Percentiles rank a stretch among this genome's conserved stretches.
These are phyloP conservation scores for Acrocephalus kingi DNA, from an alignment of 2,113 vertebrate genomes.

Conservation along the genomic window DNA sequence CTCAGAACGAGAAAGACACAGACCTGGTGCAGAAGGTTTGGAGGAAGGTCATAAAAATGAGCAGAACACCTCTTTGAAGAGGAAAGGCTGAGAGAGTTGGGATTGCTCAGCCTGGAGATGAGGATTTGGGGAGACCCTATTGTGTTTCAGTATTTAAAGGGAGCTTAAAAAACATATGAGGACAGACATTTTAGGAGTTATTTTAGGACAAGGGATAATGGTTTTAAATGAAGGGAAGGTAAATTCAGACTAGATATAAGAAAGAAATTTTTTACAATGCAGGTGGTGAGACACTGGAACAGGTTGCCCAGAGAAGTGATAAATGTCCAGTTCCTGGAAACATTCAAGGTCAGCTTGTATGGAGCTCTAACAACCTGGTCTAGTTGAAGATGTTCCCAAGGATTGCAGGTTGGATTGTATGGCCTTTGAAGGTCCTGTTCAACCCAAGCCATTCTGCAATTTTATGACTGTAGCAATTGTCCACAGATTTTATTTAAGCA, in stretches of 20 bases:
- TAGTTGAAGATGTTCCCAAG: neutral
- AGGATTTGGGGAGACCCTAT: accelerated
- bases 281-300: neutral
- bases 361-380: neutral
- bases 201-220: accelerated
- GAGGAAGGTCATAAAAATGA: neutral
- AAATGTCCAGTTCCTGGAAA: neutral
- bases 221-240: neutral
- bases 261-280: neutral
- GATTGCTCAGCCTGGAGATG: neutral
- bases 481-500: neutral
- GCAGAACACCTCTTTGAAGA: neutral
- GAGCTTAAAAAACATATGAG: neutral
- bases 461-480: neutral
- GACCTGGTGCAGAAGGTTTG: neutral
- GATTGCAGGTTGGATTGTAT: neutral
- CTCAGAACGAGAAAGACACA: neutral
- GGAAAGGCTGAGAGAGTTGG: neutral
- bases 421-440: neutral
- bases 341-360: neutral
- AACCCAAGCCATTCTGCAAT: neutral
- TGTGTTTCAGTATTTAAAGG: neutral
- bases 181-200: neutral
- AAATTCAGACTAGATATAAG: neutral
- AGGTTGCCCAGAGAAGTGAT: neutral